phyloP scores from a whole-genome alignment of 2,888 invertebrate genomes.

The Salticus scenicus region DNA sequence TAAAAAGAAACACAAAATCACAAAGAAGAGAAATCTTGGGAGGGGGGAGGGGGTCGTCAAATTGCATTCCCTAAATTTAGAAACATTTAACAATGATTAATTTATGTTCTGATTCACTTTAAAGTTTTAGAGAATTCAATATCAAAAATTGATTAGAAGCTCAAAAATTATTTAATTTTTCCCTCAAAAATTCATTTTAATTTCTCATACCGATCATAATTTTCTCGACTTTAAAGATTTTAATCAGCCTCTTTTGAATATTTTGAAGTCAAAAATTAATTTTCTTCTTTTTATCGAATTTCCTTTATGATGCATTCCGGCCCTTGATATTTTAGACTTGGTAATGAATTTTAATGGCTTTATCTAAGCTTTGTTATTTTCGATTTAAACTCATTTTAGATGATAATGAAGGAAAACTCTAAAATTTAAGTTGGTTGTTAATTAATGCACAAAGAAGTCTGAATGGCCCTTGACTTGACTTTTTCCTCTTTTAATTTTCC shows the following conservation, averaged over 20 bases:
- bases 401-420: background rate
- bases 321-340: background rate
- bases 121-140: background rate
- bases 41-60: background rate
- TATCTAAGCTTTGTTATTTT: background rate
- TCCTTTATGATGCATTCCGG: background rate
- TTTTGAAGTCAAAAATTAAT: background rate
- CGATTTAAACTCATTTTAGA: background rate
- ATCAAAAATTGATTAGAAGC: background rate
- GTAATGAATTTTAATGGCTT: background rate
- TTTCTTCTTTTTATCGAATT: background rate
- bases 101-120: background rate
- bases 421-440: background rate
- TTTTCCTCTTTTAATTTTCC: no score
- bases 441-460: background rate
- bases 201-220: background rate
- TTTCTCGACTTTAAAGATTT: background rate
- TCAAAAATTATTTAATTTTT: background rate
- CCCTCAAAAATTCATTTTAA: background rate
- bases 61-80: background rate
- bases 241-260: background rate
- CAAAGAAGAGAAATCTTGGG: background rate
- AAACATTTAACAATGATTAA: slow-evolving; percentile 1
- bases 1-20: background rate
- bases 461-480: no score